These are phyloP conservation scores for Rhopilema esculentum DNA, from an alignment of 30 jellyfish, hydroid and myxozoan species.

Conservation along the genomic window DNA sequence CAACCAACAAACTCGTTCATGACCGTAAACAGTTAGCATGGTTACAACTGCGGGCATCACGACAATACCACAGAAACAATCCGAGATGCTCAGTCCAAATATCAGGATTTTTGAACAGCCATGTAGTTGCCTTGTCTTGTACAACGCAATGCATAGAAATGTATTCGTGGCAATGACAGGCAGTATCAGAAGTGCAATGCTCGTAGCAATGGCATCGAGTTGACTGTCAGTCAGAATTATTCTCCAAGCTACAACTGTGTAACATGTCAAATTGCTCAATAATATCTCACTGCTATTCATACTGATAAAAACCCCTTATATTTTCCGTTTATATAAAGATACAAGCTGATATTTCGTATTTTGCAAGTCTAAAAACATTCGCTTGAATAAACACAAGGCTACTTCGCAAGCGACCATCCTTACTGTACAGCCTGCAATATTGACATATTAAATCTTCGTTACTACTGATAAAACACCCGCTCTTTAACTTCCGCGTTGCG, in stretches of 20 bases:
- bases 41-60: slow-evolving; percentile 20
- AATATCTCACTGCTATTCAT: not conserved
- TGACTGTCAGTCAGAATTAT: slow-evolving; percentile 28
- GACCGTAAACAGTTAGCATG: slow-evolving; percentile 40
- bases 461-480: not conserved
- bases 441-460: not conserved
- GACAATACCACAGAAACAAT: slow-evolving; percentile 25
- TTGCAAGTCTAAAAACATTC: too few relatives aligned
- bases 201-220: not conserved
- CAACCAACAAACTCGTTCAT: slow-evolving; percentile 41
- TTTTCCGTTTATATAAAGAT: too few relatives aligned
- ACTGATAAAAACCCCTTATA: too few relatives aligned
- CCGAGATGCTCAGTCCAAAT: slow-evolving; percentile 47
- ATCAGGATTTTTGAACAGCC: slow-evolving; percentile 18
- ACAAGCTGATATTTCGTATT: too few relatives aligned
- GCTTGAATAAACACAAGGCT: too few relatives aligned
- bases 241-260: slow-evolving; percentile 57
- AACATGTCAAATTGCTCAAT: not conserved
- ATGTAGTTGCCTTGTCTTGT: slow-evolving; percentile 32
- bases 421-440: not conserved
- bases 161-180: slow-evolving; percentile 25
- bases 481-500: not conserved
- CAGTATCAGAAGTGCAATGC: not conserved
- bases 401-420: not conserved
- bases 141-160: slow-evolving; percentile 23